Evolutionary conservation across 2,797 vertebrate genomes (phyloP).

Genomic region (Centropyge bicolor): DNA sequence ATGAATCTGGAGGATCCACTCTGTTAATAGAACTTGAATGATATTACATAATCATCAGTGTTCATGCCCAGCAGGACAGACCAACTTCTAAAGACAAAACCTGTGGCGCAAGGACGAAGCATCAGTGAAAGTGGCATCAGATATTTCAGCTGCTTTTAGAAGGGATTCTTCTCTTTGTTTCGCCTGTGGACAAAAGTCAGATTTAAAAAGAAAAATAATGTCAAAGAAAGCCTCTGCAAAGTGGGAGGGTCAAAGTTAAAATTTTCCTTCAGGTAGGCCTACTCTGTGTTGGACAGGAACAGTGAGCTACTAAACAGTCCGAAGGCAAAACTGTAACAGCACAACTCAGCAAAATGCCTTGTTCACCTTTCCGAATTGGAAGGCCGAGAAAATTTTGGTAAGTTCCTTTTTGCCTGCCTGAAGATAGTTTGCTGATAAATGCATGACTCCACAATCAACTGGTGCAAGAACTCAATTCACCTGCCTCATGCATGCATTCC

Average conservation of each 20-base stretch:
- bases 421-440: constrained; percentile 9
- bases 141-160: constrained; percentile 22
- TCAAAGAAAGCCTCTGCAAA: constrained; percentile 5
- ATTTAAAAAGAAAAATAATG: constrained; percentile 5
- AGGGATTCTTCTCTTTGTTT: background rate
- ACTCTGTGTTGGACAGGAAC: constrained; percentile 14
- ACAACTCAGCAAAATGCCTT: constrained; percentile 73
- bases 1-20: constrained; percentile 22
- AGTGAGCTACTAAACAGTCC: constrained; percentile 1
- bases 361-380: constrained; percentile 81
- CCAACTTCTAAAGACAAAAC: constrained; percentile 17
- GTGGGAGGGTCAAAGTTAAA: constrained; percentile 15
- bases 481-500: background rate
- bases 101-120: constrained; percentile 21
- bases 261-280: constrained; percentile 9
- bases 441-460: background rate
- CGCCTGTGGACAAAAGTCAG: constrained; percentile 5
- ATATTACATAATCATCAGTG: constrained; percentile 8
- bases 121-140: constrained; percentile 20
- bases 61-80: constrained; percentile 20
- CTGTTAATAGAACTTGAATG: constrained; percentile 29
- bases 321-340: constrained; percentile 1
- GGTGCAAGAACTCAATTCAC: background rate
- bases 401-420: constrained; percentile 59
- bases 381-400: constrained; percentile 81